Evolutionary conservation across 2,888 invertebrate species (phyloP), one percentile per base, ranked within the genome.

Genomic region (Drosophila phalerata): DNA sequence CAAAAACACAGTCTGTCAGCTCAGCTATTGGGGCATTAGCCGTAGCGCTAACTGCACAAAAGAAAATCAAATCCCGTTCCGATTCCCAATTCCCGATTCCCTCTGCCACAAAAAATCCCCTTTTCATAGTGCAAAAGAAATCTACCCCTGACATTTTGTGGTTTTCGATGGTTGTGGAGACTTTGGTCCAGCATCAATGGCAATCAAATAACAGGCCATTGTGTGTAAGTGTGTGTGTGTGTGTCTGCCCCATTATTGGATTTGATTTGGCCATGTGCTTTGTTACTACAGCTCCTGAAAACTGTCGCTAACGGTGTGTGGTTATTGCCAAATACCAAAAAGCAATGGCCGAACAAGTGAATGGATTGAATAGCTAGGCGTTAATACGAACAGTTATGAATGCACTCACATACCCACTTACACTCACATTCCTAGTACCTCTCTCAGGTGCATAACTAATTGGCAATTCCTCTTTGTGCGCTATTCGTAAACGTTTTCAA

Each of bases 141-240:
- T 77, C 81, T 83, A 74, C n/a, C 72, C 77, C 77, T 81, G 71
- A 69, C 79, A 79, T 85, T 77, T 83, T 83, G 84, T 67, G 84
- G 85, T 70, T 72, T 71, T 62, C 69, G 79, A 83, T 77, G 83
- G 80, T 77, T 85, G 80, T 65, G 53, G 49, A 53, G 76, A 64
- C 78, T 64, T 67, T 69, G 17, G 68, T n/a, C 69, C 62, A 47
- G 32, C 69, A 78, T 73, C 78, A 67, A 67, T 77, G 74, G 66
- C 79, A 79, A 79, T 79, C 79, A 79, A 79, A 79, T 73, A 70
- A 66, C 67, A 73, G 47, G 30, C 57, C 19, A 42, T 17, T 48
- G 62, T 53, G 34, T n/a, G n/a, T n/a, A n/a, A n/a, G 62, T 53
- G 34, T 48, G 62, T 53, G 34, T 48, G 62, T 53, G 34, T 13